phyloP scores from a whole-genome alignment of 2,113 vertebrate genomes.

The Corydoras sp. region DNA sequence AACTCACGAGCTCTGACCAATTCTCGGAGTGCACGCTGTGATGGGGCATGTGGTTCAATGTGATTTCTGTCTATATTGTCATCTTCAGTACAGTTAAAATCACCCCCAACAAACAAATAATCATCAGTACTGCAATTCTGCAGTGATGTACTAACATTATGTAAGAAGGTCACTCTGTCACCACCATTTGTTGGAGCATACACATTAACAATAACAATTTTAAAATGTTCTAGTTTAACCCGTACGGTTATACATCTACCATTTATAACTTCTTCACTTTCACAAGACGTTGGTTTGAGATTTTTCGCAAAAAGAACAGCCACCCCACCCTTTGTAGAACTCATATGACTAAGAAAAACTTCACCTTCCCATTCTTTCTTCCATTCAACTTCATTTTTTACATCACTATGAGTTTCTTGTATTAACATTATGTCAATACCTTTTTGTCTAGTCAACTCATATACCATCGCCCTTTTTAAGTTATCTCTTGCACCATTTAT shows the following conservation, averaged over 20 bases:
- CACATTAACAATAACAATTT: not conserved
- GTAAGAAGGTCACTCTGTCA: too few relatives aligned
- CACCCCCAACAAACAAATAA: too few relatives aligned
- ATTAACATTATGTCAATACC: not conserved
- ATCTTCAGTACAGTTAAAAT: too few relatives aligned
- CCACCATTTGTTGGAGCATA: too few relatives aligned
- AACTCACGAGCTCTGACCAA: too few relatives aligned
- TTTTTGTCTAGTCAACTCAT: not conserved
- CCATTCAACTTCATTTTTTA: not conserved
- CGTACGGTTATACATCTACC: not conserved
- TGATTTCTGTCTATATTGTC: too few relatives aligned
- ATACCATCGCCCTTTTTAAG: not conserved
- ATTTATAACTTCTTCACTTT: not conserved
- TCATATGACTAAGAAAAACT: not conserved
- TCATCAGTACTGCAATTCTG: too few relatives aligned
- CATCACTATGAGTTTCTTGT: not conserved
- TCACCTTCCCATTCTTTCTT: not conserved
- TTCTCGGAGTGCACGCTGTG: too few relatives aligned
- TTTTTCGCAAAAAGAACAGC: not conserved
- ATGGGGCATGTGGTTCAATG: too few relatives aligned
- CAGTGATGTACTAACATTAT: too few relatives aligned
- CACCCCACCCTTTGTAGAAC: not conserved
- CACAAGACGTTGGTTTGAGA: not conserved
- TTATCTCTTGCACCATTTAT: not conserved
- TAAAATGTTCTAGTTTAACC: not conserved